phyloP scores from a whole-genome alignment of 2,113 vertebrate species.

The Aepyceros melampus region DNA sequence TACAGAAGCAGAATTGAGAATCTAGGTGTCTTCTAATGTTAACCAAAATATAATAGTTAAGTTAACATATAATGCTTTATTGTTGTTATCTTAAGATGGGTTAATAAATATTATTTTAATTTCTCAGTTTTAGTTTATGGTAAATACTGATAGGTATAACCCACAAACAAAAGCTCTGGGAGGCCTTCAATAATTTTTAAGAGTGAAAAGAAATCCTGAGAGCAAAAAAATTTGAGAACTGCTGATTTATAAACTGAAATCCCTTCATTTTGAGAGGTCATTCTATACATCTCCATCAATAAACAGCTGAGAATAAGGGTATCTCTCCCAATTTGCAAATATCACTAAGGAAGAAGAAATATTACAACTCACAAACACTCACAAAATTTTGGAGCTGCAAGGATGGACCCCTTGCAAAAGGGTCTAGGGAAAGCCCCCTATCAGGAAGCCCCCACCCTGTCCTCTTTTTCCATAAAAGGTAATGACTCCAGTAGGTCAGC shows the following conservation, averaged over 20 bases:
- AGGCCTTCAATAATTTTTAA: conserved; percentile 1
- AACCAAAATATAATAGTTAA: conserved; percentile 19
- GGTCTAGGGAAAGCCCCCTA: background rate
- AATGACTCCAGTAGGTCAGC: background rate
- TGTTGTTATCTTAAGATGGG: background rate
- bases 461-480: background rate
- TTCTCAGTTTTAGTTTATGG: conserved; percentile 11
- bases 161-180: background rate
- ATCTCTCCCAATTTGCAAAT: background rate
- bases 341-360: background rate
- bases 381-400: background rate
- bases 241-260: conserved; percentile 2
- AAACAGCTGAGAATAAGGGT: background rate
- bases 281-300: background rate
- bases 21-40: background rate
- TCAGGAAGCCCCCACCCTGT: background rate
- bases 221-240: conserved; percentile 2
- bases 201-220: background rate
- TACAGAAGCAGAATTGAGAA: background rate
- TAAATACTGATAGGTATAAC: conserved; percentile 9
- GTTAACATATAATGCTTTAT: background rate
- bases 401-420: background rate
- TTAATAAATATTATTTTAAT: background rate
- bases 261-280: conserved; percentile 15
- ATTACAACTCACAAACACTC: background rate